Base-by-base conservation (phyloP, 2,888 invertebrate genomes). In the Autographa pulchrina region DNA sequence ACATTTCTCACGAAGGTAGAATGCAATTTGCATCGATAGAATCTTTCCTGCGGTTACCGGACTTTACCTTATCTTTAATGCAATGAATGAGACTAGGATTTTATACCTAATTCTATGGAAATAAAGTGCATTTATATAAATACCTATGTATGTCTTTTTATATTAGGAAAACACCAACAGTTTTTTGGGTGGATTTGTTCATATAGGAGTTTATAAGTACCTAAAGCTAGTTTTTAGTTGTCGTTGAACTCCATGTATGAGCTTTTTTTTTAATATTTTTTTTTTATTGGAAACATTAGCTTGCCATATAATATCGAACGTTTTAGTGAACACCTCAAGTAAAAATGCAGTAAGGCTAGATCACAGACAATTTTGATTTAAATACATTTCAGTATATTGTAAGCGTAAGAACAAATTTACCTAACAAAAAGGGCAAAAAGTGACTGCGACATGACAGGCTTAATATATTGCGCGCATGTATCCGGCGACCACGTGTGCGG, bases 401-500 rank as follows among this genome's bases (percentile, higher is more conserved):
- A 66, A 67, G 74, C 73, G 81, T 81, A 72, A 75, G 62, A 60
- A 79, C 31, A 77, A 76, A 84, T 82, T 78, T 84, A 73, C 69
- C 70, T 32, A 32, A 35, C 72, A 63, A 74, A 74, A 80, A 73
- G 71, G 58, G 54, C 52, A 77, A 85, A 87, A 84, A 75, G 59
- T 60, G 66, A 72, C 64, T 56, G 64, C 60, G 83, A 84, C 85
- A 83, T 80, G 87, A 86, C 85, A 84, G 83, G 69, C 82, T 81
- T 83, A 83, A 88, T 88, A 83, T 87, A 88, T 85, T 75, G 84
- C 85, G 70, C 73, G 80, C 70, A 54, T 78, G 74, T 88, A 89
- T 92, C 90, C 89, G 89, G 89, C 69, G 63, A 80, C 87, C 89
- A 88, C 90, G 91, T 91, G 91, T 90, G 91, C 86, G 90, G 87